phyloP scores from a whole-genome alignment of 37 sponge, comb jelly and placozoan species.

The Cladorhizidae sp. region DNA sequence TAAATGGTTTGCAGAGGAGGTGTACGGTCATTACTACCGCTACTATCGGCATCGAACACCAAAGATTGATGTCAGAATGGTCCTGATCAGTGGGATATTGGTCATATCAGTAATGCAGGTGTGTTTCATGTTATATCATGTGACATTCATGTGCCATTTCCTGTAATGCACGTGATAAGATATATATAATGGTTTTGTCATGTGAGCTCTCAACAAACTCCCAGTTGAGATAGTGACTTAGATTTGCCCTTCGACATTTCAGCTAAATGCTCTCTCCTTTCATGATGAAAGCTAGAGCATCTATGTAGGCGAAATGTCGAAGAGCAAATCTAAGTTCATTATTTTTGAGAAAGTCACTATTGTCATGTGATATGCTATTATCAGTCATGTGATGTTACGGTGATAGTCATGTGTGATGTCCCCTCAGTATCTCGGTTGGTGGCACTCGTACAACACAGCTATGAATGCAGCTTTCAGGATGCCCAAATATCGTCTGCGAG shows the following conservation, averaged over 20 bases:
- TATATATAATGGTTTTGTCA: no score
- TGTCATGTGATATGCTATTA: not conserved
- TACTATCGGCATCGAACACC: slow-evolving; percentile 78
- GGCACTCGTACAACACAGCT: slow-evolving; percentile 51
- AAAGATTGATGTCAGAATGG: slow-evolving; percentile 78
- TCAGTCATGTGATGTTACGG: not conserved
- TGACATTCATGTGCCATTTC: no score
- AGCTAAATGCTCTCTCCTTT: no score
- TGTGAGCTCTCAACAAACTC: no score
- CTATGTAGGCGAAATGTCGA: no score
- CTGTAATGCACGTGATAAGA: no score
- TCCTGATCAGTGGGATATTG: slow-evolving; percentile 38
- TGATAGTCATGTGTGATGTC: no score
- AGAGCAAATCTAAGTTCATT: not conserved
- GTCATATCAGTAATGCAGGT: slow-evolving; percentile 78
- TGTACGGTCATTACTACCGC: slow-evolving; percentile 70
- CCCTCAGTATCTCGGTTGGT: slow-evolving; percentile 65
- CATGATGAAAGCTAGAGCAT: no score
- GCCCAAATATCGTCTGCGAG: slow-evolving; percentile 37
- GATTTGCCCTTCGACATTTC: no score
- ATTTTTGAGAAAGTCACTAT: not conserved
- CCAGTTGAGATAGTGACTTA: no score
- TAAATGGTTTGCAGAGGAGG: slow-evolving; percentile 57
- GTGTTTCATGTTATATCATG: not conserved
- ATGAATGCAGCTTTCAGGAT: slow-evolving; percentile 45